phyloP scores from a whole-genome alignment of 2,797 vertebrate species.

The Poecilia wingei region DNA sequence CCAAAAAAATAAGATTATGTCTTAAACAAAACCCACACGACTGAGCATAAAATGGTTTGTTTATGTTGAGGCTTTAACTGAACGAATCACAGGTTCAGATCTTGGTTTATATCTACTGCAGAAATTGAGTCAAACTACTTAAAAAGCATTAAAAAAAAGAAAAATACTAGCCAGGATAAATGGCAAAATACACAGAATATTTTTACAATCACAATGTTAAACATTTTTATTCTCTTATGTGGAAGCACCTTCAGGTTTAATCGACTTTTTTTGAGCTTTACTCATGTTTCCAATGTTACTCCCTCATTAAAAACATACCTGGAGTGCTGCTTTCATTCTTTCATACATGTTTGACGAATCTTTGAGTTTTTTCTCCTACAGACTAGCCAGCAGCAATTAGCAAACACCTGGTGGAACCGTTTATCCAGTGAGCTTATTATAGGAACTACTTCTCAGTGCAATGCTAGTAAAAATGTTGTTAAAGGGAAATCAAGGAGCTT shows the following conservation, averaged over 20 bases:
- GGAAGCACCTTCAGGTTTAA: too few species aligned
- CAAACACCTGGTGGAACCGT: too few species aligned
- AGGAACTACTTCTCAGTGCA: too few species aligned
- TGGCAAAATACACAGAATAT: not conserved
- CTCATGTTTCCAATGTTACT: too few species aligned
- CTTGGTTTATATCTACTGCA: not conserved
- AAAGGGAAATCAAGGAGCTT: not conserved
- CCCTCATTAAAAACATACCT: too few species aligned
- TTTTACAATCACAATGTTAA: not conserved
- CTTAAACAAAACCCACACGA: not conserved
- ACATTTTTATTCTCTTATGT: too few species aligned
- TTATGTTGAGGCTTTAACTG: not conserved
- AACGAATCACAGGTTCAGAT: not conserved
- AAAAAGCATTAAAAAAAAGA: not conserved
- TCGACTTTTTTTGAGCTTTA: too few species aligned
- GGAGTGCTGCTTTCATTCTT: too few species aligned
- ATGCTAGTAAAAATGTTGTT: not conserved
- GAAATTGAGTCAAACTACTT: not conserved
- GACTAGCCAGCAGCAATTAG: too few species aligned
- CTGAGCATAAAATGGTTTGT: not conserved
- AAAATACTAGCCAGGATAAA: not conserved
- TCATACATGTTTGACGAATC: too few species aligned
- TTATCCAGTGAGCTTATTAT: too few species aligned
- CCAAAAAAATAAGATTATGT: not conserved
- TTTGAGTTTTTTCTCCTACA: too few species aligned